Conservation (phyloP, 2,797 vertebrate species). For the Oophaga sylvatica region DNA sequence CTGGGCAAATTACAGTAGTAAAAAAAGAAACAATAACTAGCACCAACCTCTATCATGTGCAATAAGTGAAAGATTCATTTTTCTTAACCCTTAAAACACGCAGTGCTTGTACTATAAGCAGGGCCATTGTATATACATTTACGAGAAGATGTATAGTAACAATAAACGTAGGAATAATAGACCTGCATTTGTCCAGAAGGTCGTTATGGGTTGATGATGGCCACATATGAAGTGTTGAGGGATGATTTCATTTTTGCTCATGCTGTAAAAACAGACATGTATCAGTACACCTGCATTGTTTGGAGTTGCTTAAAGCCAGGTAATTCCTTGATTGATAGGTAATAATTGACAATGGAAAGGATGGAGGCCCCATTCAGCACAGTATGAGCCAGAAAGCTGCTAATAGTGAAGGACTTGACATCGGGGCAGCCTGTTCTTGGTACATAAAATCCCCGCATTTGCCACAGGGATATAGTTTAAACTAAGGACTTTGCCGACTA, state of each 20-base stretch:
- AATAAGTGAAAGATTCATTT: neutral
- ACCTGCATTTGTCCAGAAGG: neutral
- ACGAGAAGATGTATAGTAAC: neutral
- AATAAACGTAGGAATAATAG: neutral
- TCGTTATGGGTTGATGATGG: slow-evolving; percentile 23
- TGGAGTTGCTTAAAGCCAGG: slow-evolving; percentile 10
- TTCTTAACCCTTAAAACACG: neutral
- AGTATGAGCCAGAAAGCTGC: neutral
- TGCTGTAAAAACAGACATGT: neutral
- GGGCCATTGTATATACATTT: neutral
- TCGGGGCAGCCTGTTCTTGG: neutral
- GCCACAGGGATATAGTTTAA: neutral
- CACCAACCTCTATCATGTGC: neutral
- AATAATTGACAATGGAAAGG: slow-evolving; percentile 7
- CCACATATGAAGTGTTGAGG: slow-evolving; percentile 7
- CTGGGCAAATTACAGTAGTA: neutral
- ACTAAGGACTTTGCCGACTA: too few relatives aligned
- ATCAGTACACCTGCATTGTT: slow-evolving; percentile 39
- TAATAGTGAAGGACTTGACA: neutral
- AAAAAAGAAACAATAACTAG: neutral
- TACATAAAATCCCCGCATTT: neutral
- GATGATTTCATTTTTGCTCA: neutral
- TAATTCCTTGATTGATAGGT: slow-evolving; percentile 33
- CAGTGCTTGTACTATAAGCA: neutral
- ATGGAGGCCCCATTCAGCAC: neutral